These are phyloP conservation scores for Oasisia sp. DNA, from an alignment of 2,888 invertebrate species.

Conservation along the genomic window DNA sequence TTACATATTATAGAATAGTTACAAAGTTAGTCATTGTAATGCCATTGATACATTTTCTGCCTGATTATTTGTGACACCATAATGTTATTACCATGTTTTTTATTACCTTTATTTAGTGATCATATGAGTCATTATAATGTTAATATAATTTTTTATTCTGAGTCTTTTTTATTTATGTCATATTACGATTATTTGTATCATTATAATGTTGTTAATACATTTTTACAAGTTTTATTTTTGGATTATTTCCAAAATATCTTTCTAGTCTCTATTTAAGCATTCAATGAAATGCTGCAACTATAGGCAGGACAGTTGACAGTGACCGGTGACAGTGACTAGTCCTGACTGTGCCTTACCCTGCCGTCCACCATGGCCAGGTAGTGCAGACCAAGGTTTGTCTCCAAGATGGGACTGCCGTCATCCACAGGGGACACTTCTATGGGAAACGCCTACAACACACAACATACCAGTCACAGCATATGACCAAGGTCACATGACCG, in stretches of 20 bases:
- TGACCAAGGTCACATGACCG: background rate
- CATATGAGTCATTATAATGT: background rate
- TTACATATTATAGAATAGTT: no score
- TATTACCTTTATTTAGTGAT: background rate
- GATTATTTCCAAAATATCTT: background rate
- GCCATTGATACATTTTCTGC: no score
- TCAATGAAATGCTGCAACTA: background rate
- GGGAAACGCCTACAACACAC: conserved; percentile 51
- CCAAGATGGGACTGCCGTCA: conserved; percentile 59
- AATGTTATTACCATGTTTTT: background rate
- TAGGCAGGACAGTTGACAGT: background rate
- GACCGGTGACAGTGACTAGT: background rate
- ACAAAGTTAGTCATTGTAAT: no score
- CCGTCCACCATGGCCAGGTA: conserved; percentile 50
- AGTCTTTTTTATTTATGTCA: no score
- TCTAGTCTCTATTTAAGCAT: background rate
- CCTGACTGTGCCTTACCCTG: conserved; percentile 38
- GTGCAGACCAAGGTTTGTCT: conserved; percentile 55
- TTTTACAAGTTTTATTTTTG: no score
- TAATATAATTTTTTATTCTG: no score
- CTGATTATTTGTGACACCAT: no score
- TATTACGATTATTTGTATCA: no score
- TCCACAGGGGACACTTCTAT: conserved; percentile 57
- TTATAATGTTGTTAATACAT: background rate
- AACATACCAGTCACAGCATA: background rate